A percentile compares a stretch with the other conserved stretches of the same genome.
Evolutionary conservation across 2,113 vertebrate species (phyloP).

Genomic region (Phainopepla nitens): DNA sequence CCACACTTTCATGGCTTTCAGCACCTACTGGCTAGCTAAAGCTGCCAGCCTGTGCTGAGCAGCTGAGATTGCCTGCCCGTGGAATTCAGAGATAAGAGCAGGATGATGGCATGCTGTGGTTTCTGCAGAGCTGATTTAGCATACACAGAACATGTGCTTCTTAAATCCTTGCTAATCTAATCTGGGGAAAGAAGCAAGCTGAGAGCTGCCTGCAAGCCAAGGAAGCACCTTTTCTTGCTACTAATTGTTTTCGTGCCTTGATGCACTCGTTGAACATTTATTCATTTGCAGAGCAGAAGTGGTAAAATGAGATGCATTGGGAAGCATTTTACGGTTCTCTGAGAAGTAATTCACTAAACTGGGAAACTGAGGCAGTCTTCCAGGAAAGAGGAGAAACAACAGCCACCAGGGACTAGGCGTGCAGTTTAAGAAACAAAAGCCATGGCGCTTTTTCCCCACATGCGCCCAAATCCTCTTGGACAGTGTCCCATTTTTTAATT

Average conservation of each 20-base stretch:
- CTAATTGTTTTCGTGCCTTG: not conserved
- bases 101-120: not conserved
- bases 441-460: not conserved
- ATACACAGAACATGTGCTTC: not conserved
- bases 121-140: slow-evolving; percentile 7
- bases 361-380: not conserved
- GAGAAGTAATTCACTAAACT: not conserved
- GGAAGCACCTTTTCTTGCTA: not conserved
- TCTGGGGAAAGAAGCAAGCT: not conserved
- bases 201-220: not conserved
- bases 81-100: slow-evolving; percentile 31
- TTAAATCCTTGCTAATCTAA: slow-evolving; percentile 23
- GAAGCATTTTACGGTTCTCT: not conserved
- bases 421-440: not conserved
- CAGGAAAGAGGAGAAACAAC: not conserved
- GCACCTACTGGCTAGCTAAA: not conserved
- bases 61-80: not conserved
- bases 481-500: not conserved
- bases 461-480: not conserved
- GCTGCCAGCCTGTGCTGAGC: not conserved
- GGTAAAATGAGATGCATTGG: not conserved
- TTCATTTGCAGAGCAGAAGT: not conserved
- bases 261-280: not conserved
- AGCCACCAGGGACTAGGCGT: not conserved
- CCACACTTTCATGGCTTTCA: not conserved